Conservation (phyloP, 2,888 invertebrate genomes). For the Pristionchus mayeri region DNA sequence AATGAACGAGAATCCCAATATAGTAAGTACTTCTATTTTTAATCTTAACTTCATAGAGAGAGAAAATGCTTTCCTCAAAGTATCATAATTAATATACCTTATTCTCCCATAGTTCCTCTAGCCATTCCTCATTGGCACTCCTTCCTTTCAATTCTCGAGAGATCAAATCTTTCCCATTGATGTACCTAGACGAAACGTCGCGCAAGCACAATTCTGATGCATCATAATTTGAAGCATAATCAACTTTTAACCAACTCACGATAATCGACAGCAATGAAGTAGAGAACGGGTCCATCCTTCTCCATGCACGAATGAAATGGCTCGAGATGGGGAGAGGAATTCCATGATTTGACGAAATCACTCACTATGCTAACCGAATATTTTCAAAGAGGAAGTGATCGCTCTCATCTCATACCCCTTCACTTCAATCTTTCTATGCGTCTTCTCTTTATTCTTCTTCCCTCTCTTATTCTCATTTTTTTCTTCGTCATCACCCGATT, state of each 20-base stretch:
- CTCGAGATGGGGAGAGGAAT: neutral
- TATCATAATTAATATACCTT: too few relatives aligned
- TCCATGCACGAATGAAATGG: neutral
- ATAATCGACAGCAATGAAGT: conserved; percentile 23
- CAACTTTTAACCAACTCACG: neutral
- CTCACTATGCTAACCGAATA: neutral
- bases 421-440: neutral
- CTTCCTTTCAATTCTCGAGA: conserved; percentile 1
- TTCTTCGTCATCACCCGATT: neutral
- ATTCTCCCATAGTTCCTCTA: conserved; percentile 1
- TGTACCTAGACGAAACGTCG: conserved; percentile 39
- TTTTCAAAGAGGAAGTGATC: neutral
- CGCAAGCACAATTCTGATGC: neutral
- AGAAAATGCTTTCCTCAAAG: too few relatives aligned
- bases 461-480: neutral
- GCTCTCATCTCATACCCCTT: neutral
- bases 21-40: too few relatives aligned
- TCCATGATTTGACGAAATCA: conserved; percentile 4
- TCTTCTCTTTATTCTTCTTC: neutral
- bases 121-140: conserved; percentile 33
- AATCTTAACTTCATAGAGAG: too few relatives aligned
- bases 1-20: neutral
- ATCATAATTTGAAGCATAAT: too few relatives aligned
- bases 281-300: neutral
- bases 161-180: neutral